Evolutionary conservation across 2,113 vertebrate species (phyloP), one percentile per base, ranked within the genome.

Genomic region (Sceloporus undulatus): DNA sequence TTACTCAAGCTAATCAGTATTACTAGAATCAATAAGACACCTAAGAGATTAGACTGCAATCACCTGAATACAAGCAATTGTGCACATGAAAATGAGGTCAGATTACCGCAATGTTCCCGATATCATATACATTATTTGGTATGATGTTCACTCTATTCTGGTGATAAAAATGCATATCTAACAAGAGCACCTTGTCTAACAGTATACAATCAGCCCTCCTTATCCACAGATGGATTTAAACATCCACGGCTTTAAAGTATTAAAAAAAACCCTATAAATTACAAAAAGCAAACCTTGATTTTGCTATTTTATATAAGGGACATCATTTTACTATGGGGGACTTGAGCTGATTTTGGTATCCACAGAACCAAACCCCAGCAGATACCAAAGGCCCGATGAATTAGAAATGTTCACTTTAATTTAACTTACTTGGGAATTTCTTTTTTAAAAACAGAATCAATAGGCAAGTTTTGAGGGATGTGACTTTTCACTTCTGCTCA

Each of bases 321-420:
- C 34, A 34, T 34, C 34, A 34, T 34, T 34, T 34, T 34, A 34
- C 34, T 34, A 34, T 34, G 34, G 34, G 34, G 1, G 34, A 34
- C 34, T 34, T 34, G 34, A 34, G 34, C 34, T 34, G 34, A 34
- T 34, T 34, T 34, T 34, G 34, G 34, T 34, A 34, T 34, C 34
- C 34, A 34, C 34, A 34, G 34, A 34, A 34, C 34, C 34, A 34
- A 34, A 34, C 34, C 34, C 34, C 34, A 34, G 34, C 34, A 34
- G 34, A 34, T 34, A 34, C 34, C 34, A 34, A 34, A 34, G 34
- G 34, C 34, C 34, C 34, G 34, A 34, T 34, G 34, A 34, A 34
- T 3, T 34, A 86, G 74, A 91, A 87, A 89, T 91, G 89, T 85
- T 91, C 77, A 65, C 83, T 79, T 65, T 76, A 73, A 83, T 48